Evolutionary conservation across 1,140 invertebrate genomes (phyloP), one percentile per base, ranked within the genome.

Genomic region (Hyposmocoma kahamanoa): DNA sequence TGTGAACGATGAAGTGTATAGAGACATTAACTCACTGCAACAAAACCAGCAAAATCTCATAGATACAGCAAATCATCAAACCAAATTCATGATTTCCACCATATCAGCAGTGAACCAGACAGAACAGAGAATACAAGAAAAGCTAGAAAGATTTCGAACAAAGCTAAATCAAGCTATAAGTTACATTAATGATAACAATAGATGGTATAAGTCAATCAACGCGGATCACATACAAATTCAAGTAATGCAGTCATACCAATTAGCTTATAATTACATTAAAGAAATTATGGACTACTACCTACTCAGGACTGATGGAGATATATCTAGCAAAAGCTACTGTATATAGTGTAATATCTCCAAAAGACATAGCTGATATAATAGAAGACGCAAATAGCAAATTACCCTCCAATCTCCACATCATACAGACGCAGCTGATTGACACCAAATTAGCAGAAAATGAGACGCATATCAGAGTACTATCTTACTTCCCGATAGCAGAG

Each of bases 401-500:
- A 17, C 46, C 46, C 15, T 47, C 46, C 19, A 47, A 36, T 34
- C 20, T 47, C 19, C 38, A 32, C 10, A 47, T 47, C 15, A 32
- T 39, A 39, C 34, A 47, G 19, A 22, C 32, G 10, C 36, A 36
- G 15, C 26, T 47, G 42, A 41, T 49, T 15, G 47, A 49, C 10
- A 49, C 47, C 1, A 41, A 21, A 39, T 15, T 39, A n/a, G 6
- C 21, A 5, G 36, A 42, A 24, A 42, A 49, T 26, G n/a, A 39
- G 11, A 49, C 36, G 10, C 36, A 49, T 42, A 42, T 42, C 18
- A 36, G 22, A 49, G 47, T 49, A 13, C 18, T 11, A 1, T 21
- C 36, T 11, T 49, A 49, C 28, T 41, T 30, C 18, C 47, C 47
- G 20, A 42, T 49, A 42, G 41, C 41, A 10, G 41, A 42, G 17